phyloP scores from a whole-genome alignment of 2,113 vertebrate species.

The Archocentrus centrarchus region DNA sequence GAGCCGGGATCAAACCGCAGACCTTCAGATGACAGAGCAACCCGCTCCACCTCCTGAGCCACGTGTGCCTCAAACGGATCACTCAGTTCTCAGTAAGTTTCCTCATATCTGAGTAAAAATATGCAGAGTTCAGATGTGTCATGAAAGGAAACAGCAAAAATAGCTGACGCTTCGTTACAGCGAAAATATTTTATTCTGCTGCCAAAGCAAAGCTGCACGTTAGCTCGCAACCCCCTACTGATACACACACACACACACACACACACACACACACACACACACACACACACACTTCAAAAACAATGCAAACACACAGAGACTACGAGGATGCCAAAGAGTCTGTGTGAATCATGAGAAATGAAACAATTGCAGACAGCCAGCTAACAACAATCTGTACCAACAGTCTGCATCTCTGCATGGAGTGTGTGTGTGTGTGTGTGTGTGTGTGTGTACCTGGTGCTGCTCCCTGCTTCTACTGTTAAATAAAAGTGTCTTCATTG shows the following conservation, averaged over 20 bases:
- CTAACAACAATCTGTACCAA: conserved; percentile 10
- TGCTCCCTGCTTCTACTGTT: conserved; percentile 52
- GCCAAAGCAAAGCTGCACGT: conserved; percentile 14
- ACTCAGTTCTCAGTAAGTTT: not conserved
- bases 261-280: not conserved
- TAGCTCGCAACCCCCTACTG: not conserved
- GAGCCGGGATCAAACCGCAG: not conserved
- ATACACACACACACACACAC: not conserved
- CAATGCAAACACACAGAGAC: not conserved
- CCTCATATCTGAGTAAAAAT: not conserved
- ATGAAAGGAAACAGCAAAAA: not conserved
- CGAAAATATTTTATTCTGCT: not conserved
- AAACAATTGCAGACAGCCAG: conserved; percentile 11
- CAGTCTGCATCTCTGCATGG: not conserved
- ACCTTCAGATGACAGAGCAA: not conserved
- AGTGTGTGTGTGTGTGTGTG: conserved; percentile 10
- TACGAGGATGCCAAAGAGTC: not conserved
- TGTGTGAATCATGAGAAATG: conserved; percentile 12
- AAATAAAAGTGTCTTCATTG: conserved; percentile 71
- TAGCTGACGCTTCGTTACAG: not conserved
- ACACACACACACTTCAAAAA: conserved; percentile 5
- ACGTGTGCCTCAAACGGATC: not conserved
- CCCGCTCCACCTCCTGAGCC: not conserved
- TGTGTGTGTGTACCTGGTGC: conserved; percentile 56
- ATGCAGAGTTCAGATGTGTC: not conserved